Evolutionary conservation across 2,113 vertebrate species (phyloP).

Genomic region (Varanus salvator): DNA sequence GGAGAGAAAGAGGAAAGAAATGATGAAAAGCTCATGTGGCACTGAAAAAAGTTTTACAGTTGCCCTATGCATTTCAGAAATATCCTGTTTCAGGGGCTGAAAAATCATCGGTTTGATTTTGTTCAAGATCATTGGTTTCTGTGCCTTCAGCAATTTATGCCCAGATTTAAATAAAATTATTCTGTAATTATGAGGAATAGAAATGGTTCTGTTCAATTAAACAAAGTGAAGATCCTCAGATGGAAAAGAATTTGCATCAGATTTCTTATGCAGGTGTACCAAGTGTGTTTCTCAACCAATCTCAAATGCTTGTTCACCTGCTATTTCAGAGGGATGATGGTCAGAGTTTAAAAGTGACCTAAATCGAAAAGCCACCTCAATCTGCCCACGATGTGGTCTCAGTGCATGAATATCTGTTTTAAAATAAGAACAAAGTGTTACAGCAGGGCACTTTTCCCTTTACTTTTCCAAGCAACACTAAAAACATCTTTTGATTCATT

Average conservation of each 20-base stretch:
- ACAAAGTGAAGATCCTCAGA: background rate
- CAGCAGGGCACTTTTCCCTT: background rate
- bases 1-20: no score
- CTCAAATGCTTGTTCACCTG: conserved; percentile 79
- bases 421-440: conserved; percentile 11
- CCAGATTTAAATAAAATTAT: background rate
- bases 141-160: background rate
- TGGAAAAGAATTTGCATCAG: background rate
- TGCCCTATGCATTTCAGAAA: no score
- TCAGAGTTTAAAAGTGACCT: conserved; percentile 96
- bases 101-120: no score
- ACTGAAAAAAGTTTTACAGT: no score
- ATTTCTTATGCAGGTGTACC: background rate
- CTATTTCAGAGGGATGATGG: conserved; percentile 96
- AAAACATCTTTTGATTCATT: background rate
- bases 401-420: conserved; percentile 90
- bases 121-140: background rate
- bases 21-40: no score
- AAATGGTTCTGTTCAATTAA: background rate
- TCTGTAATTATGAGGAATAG: background rate
- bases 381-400: conserved; percentile 92
- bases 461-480: background rate
- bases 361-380: conserved; percentile 93
- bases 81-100: no score
- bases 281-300: background rate